Conservation (phyloP, 2,888 invertebrate genomes). For the Papilio elwesi region DNA sequence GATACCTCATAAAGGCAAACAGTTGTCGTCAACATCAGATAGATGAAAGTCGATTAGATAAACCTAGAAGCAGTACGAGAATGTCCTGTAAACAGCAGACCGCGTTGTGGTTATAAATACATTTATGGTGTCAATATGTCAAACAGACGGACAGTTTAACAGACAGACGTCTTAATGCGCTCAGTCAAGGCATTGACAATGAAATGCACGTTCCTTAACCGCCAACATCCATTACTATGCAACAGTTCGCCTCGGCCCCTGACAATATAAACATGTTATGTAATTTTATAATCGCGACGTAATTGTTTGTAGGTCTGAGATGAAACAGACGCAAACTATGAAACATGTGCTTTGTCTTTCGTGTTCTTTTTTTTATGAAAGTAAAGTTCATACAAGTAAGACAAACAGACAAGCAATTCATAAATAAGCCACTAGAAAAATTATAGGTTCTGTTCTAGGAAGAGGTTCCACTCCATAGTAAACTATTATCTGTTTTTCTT, state of each 20-base stretch:
- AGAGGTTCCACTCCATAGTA: too few species aligned
- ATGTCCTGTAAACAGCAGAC: not conserved
- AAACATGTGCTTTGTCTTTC: not conserved
- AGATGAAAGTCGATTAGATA: too few species aligned
- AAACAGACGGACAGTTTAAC: not conserved
- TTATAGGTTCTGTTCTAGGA: too few species aligned
- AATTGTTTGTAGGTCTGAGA: not conserved
- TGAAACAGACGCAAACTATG: not conserved
- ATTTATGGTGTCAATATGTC: constrained; percentile 11
- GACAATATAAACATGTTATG: constrained; percentile 32
- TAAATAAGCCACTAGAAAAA: too few species aligned
- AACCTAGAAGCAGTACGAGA: not conserved
- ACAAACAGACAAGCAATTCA: too few species aligned
- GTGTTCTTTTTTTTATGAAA: not conserved
- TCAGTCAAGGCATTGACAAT: constrained; percentile 29
- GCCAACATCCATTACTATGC: constrained; percentile 23
- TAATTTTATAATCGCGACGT: constrained; percentile 29
- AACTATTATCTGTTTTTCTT: too few species aligned
- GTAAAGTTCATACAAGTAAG: too few species aligned
- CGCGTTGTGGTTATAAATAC: not conserved
- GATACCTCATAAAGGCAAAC: too few species aligned
- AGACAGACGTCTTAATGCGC: constrained; percentile 3
- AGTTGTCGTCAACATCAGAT: too few species aligned
- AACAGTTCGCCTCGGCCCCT: constrained; percentile 11
- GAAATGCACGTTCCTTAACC: constrained; percentile 23